Evolutionary conservation across 2,888 invertebrate genomes (phyloP).

Genomic region (Bimastos eiseni): DNA sequence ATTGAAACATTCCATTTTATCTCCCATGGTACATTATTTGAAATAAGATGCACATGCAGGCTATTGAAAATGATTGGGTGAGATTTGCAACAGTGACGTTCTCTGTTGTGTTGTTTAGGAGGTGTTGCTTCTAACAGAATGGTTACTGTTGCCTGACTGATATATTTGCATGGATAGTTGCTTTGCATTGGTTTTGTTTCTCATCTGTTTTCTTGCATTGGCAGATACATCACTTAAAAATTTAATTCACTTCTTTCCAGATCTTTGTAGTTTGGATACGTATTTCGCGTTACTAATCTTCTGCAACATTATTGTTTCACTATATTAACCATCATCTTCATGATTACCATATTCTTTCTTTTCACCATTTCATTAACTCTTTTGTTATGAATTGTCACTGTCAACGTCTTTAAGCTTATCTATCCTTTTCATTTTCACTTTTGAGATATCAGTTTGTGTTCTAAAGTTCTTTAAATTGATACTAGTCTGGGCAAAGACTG

Average conservation of each 20-base stretch:
- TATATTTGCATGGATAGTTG: not conserved
- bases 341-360: too few relatives aligned
- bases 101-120: not conserved
- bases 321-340: not conserved
- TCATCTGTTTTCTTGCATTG: not conserved
- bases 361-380: too few relatives aligned
- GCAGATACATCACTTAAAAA: not conserved
- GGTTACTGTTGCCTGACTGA: not conserved
- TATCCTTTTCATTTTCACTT: not conserved
- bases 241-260: not conserved
- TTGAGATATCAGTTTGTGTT: not conserved
- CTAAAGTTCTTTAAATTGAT: not conserved
- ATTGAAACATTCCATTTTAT: not conserved
- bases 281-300: not conserved
- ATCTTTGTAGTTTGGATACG: not conserved
- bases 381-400: too few relatives aligned
- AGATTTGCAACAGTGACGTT: not conserved
- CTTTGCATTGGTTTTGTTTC: not conserved
- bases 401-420: too few relatives aligned
- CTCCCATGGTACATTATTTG: not conserved
- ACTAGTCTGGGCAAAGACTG: not conserved
- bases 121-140: not conserved
- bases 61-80: too few relatives aligned
- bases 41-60: not conserved
- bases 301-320: not conserved